Conservation (phyloP, 2,888 invertebrate species). For the Ormyrus nitidulus region DNA sequence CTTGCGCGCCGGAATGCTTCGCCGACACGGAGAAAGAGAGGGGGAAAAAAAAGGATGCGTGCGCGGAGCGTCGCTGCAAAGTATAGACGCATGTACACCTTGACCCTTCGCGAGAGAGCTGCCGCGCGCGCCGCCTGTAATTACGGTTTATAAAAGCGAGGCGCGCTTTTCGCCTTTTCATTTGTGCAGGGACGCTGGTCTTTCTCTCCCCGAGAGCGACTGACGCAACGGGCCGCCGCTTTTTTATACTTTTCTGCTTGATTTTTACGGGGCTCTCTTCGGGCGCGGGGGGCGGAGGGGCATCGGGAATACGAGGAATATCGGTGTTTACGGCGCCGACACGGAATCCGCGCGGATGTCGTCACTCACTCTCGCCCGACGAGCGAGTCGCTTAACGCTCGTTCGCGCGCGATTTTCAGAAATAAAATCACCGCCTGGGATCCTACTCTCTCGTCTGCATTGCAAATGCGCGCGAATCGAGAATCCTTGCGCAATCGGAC, state of each 20-base stretch:
- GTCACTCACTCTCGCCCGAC: too few relatives aligned
- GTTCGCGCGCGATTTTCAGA: too few relatives aligned
- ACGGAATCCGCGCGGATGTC: neutral
- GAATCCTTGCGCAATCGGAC: too few relatives aligned
- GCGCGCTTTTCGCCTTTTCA: constrained; percentile 5
- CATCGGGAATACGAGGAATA: neutral
- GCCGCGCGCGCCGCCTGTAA: neutral
- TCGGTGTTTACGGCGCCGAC: neutral
- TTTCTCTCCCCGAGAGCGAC: neutral
- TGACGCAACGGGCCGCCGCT: neutral
- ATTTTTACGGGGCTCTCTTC: neutral
- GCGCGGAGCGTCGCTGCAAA: too few relatives aligned
- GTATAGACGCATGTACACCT: neutral
- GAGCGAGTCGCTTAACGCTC: too few relatives aligned
- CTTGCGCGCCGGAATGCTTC: neutral
- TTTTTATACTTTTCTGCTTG: neutral
- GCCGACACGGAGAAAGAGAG: too few relatives aligned
- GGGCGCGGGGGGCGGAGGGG: neutral
- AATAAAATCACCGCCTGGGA: too few relatives aligned
- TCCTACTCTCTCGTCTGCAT: too few relatives aligned
- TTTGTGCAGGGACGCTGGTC: neutral
- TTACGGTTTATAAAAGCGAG: neutral
- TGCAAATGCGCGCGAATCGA: too few relatives aligned
- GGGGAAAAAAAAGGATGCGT: too few relatives aligned
- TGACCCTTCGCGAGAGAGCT: constrained; percentile 11